Evolutionary conservation across 2,888 invertebrate genomes (phyloP).

Genomic region (Terebella lapidaria): DNA sequence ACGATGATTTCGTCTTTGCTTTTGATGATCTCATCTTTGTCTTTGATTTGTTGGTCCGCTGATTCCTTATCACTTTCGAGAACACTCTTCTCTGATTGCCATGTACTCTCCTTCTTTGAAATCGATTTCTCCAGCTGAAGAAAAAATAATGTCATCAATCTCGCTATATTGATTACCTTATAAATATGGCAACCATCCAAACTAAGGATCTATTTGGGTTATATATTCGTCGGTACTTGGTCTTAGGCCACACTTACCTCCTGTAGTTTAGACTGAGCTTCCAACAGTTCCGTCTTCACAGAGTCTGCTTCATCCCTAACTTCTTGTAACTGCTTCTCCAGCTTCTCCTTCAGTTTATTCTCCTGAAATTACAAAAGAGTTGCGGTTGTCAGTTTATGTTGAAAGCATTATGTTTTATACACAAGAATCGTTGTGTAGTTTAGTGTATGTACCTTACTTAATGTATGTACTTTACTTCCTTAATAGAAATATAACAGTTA

Average conservation of each 20-base stretch:
- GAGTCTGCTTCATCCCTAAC: constrained; percentile 30
- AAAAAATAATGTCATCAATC: too few relatives aligned
- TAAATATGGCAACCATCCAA: not conserved
- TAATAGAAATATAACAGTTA: too few relatives aligned
- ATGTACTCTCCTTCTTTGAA: constrained; percentile 17
- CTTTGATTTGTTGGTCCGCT: constrained; percentile 21
- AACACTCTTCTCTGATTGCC: constrained; percentile 15
- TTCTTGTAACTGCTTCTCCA: constrained; percentile 28
- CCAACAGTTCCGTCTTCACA: constrained; percentile 32
- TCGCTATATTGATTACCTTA: not conserved
- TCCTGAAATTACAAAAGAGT: constrained; percentile 13
- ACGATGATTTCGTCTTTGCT: constrained; percentile 24
- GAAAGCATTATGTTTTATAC: too few relatives aligned
- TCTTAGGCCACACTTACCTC: not conserved
- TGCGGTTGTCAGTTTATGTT: too few relatives aligned
- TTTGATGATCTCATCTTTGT: constrained; percentile 22
- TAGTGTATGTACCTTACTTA: too few relatives aligned
- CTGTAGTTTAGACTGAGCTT: constrained; percentile 28
- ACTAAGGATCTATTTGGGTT: not conserved
- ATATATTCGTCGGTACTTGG: not conserved
- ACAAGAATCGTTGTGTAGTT: too few relatives aligned
- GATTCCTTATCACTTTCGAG: constrained; percentile 15
- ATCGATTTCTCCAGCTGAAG: not conserved
- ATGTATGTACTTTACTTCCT: too few relatives aligned
- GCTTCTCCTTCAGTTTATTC: constrained; percentile 17